Conservation (phyloP, 1,140 invertebrate species). For the Heliconius congener region DNA sequence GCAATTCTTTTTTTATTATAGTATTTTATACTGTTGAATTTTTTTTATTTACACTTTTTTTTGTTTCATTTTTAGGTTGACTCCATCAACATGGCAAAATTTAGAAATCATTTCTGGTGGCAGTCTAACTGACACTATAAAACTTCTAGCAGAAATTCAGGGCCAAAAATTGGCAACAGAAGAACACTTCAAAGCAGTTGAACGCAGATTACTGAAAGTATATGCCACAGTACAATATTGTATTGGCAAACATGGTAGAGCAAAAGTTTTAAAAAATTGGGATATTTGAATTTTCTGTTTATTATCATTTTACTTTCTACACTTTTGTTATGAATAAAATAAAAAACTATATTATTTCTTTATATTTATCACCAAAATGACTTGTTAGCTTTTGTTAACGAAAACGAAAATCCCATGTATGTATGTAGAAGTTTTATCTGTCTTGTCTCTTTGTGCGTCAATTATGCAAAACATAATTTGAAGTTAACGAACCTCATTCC, state of each 20-base stretch:
- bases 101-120: conserved; percentile 86
- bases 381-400: background rate
- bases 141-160: conserved; percentile 61
- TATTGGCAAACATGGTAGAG: conserved; percentile 80
- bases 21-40: no score
- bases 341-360: background rate
- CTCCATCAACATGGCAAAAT: conserved; percentile 86
- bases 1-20: no score
- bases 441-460: no score
- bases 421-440: no score
- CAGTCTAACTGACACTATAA: conserved; percentile 83
- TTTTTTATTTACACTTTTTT: no score
- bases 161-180: conserved; percentile 75
- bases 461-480: no score
- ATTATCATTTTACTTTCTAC: background rate
- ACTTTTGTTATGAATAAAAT: conserved; percentile 1
- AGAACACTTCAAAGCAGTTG: conserved; percentile 90
- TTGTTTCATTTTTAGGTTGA: conserved; percentile 82
- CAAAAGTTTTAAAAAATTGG: conserved; percentile 63
- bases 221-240: conserved; percentile 89
- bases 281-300: conserved; percentile 18
- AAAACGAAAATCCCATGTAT: no score
- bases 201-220: conserved; percentile 87
- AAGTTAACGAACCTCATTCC: no score
- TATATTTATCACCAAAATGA: background rate